Evolutionary conservation across 2,888 invertebrate species (phyloP), one percentile per base, ranked within the genome.

Genomic region (Euzophera pinguis): DNA sequence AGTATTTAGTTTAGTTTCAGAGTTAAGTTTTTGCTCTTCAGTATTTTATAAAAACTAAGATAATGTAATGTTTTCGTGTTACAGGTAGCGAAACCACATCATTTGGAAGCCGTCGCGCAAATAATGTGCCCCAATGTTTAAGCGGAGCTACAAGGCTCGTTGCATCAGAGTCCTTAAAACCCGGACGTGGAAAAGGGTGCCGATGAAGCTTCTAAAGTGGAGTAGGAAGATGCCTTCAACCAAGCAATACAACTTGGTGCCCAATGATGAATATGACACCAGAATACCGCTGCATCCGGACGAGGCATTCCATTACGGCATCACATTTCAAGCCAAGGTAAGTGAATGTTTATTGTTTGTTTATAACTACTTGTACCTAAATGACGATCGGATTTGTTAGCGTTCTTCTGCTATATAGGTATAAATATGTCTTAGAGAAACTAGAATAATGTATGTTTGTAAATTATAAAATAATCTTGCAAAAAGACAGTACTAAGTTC

Each of bases 281-380:
- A 93, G 98, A 77, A 97, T 99, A 76, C 98, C 99, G n/a, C 91
- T 99, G 64, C 98, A 99, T 86, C 95, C 98, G 56, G 99, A 99
- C 64, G 98, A 98, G 88, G 98, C 98, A 60, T 99, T 99, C 91
- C 95, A 97, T 68, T 97, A 97, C 82, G 99, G 99, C 69, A 98
- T 99, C 83, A 94, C 95, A 70, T 99, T 99, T 91, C 96, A 97
- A 89, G 98, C 98, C 67, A 99, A 99, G 97, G 99, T 99, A 90
- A 91, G 78, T 56, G 10, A 17, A 12, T 51, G 42, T 53, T 16
- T 39, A 39, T 12, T 12, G 14, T 39, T 38, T 38, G 32, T 32
- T 32, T 4, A 22, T 3, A 22, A 3, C 22, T 22, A 5, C 2
- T 22, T 22, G n/a, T n/a, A 22, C 5, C 22, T 22, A 22, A 3